Evolutionary conservation across 2,113 vertebrate species (phyloP), one percentile per base, ranked within the genome.

Genomic region (Cyprinodon tularosa): DNA sequence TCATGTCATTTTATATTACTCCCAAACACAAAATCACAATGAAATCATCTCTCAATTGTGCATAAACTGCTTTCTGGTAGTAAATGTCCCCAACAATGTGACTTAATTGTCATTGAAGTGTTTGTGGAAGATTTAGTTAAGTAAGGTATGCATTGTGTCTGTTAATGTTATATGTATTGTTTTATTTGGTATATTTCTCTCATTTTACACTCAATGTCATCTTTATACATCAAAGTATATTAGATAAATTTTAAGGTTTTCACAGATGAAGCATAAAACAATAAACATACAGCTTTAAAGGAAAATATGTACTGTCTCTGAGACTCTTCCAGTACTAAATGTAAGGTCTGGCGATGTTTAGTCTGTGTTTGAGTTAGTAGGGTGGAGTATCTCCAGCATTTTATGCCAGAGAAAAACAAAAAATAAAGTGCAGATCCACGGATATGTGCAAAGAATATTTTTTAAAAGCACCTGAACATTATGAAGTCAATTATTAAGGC

Each of bases 41-140:
- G 20, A 57, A 6, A 57, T 10, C 7, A 57, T 8, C 17, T 57
- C 50, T 8, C 20, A 14, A 57, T n/a, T 57, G 50, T 1, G 7
- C 17, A n/a, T 57, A 57, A 20, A 9, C 50, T 57, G 8, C 6
- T 9, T 57, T 6, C 7, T 10, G 50, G 50, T 7, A 57, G 17
- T 4, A 57, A n/a, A 57, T 57, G 17, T 91, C 68, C 87, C 88
- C 82, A 73, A 80, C 66, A 90, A 89, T 91, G 90, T 91, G 88
- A 90, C 70, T 71, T 62, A 73, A 78, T 64, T 75, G 81, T 81
- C 66, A 57, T 84, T 79, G 77, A 71, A 84, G 44, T 77, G 37
- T 67, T 62, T 59, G 60, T 74, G 44, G 12, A 42, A 45, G 20
- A 47, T 48, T 73, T n/a, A 44, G 4, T 11, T 20, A 1, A 47